A percentile compares a stretch with the other conserved stretches of the same genome.
These are phyloP conservation scores for Stramonita haemastoma DNA, from an alignment of 2,888 invertebrate species.

Conservation along the genomic window DNA sequence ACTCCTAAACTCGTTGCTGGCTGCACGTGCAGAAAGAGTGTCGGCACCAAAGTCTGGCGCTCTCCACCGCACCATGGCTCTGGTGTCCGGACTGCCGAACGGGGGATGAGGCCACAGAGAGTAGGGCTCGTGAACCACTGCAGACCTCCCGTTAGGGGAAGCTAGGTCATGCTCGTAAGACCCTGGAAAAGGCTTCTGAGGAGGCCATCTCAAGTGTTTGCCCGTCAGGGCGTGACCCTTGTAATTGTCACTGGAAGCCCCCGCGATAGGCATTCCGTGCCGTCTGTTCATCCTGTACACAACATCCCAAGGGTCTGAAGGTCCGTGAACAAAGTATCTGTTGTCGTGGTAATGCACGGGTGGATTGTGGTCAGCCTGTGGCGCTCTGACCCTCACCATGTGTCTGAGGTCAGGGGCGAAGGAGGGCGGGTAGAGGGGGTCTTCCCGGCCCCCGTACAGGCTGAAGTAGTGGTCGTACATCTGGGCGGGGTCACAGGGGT, in stretches of 20 bases:
- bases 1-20: neutral
- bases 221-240: neutral
- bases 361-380: neutral
- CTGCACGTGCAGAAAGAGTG: neutral
- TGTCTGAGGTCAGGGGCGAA: neutral
- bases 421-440: neutral
- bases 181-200: neutral
- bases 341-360: neutral
- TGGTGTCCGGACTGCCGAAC: neutral
- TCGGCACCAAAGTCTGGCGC: neutral
- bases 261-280: neutral
- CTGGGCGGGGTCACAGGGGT: neutral
- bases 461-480: constrained; percentile 1
- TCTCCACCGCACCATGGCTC: neutral
- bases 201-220: neutral
- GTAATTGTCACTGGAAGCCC: no score
- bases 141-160: neutral
- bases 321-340: neutral
- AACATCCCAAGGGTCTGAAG: neutral
- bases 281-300: neutral
- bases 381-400: neutral
- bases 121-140: neutral
- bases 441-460: neutral
- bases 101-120: neutral
- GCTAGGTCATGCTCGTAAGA: neutral